Base-by-base conservation (phyloP, 2,888 invertebrate species). In the Rhabditoides inermis region DNA sequence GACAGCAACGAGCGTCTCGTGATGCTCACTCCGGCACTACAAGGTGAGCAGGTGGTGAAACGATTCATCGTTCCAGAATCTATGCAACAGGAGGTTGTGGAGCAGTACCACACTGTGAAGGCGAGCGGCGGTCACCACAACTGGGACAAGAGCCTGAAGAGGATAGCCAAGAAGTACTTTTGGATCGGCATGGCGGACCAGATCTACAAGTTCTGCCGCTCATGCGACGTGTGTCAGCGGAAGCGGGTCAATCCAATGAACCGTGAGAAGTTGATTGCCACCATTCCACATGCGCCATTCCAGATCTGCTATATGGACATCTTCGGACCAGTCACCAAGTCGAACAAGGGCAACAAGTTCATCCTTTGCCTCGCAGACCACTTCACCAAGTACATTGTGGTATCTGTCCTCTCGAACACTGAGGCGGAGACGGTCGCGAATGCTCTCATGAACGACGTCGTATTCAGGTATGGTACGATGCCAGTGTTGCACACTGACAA, bases 341-440 rank as follows among this genome's bases (percentile, higher is more conserved):
- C 60, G 1, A 2, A 20, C 1, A 15, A 4, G 15, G 58, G 56
- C 0, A 53, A 57, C 30, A 49, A 45, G 30, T 59, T 57, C 48
- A 39, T 50, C 10, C 30, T 59, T 0, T 53, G 51, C 18, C 30
- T 45, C 4, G 45, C 56, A 0, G 40, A 47, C 30, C 25, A 22
- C 28, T 61, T 61, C n/a, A 42, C 57, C 2, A 60, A 56, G 27
- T 73, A 40, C 35, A 49, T 55, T 45, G 27, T 67, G 60, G 58
- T 62, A 40, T 36, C 75, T 27, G 63, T 76, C 2, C 42, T 77
- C 15, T 69, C 69, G 0, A 67, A 76, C 37, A 69, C 71, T 20
- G 66, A 65, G 40, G 65, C 77, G 0, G 56, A 54, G 7, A 74
- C 74, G 0, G 60, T 76, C 6, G 74, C 76, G 0, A 42, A 51